These are phyloP conservation scores for Cephus cinctus DNA, from an alignment of 1,140 invertebrate species.

Conservation along the genomic window DNA sequence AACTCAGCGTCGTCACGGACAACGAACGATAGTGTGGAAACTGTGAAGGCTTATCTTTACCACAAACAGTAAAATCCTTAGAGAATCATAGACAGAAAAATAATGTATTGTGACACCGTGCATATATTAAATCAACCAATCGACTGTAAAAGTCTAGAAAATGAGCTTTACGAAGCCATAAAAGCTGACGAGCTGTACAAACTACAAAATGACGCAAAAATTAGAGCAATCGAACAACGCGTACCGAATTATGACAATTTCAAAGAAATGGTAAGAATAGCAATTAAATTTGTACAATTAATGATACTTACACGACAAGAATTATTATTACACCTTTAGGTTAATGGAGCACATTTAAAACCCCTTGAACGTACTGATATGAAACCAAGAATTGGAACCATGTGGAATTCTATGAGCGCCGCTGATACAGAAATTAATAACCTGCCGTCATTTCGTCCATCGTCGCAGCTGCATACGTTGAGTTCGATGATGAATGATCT, in stretches of 20 bases:
- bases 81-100: too few relatives aligned
- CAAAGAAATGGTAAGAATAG: constrained; percentile 45
- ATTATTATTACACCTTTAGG: constrained; percentile 26
- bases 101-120: too few relatives aligned
- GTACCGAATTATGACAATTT: constrained; percentile 63
- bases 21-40: too few relatives aligned
- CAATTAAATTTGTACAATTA: not conserved
- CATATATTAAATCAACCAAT: constrained; percentile 34
- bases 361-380: constrained; percentile 30
- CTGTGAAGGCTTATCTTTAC: too few relatives aligned
- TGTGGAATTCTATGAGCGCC: constrained; percentile 2
- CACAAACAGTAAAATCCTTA: too few relatives aligned
- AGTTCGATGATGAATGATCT: constrained; percentile 5
- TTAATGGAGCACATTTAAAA: constrained; percentile 49
- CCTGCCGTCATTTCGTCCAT: too few relatives aligned
- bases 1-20: too few relatives aligned
- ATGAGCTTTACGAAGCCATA: constrained; percentile 48
- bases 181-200: constrained; percentile 57
- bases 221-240: constrained; percentile 58
- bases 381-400: constrained; percentile 3
- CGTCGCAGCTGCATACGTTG: too few relatives aligned
- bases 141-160: constrained; percentile 44
- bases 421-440: too few relatives aligned
- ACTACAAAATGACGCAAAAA: constrained; percentile 63
- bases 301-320: not conserved